Conservation (phyloP, 2,113 vertebrate genomes). For the Pterocles burchelli region DNA sequence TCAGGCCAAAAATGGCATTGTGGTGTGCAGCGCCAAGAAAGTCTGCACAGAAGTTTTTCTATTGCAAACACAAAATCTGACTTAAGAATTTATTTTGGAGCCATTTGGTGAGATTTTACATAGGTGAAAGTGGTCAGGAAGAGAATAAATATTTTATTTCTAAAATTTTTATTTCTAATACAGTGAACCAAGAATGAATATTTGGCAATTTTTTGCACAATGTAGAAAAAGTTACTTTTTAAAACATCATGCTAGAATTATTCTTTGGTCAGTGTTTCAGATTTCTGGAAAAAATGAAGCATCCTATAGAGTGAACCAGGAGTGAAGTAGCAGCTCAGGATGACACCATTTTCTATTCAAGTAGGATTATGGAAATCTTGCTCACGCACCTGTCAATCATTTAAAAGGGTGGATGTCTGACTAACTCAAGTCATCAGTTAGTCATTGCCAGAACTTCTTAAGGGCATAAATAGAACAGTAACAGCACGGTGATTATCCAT, state of each 20-base stretch:
- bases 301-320: neutral
- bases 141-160: neutral
- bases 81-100: neutral
- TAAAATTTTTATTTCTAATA: neutral
- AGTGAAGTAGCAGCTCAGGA: neutral
- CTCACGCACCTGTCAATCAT: conserved; percentile 11
- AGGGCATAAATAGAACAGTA: conserved; percentile 20
- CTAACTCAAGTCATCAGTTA: conserved; percentile 37
- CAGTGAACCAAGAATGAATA: neutral
- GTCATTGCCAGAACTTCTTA: conserved; percentile 23
- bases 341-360: neutral
- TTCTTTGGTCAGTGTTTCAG: neutral
- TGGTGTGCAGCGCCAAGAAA: too few relatives aligned
- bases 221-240: neutral
- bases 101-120: neutral
- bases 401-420: conserved; percentile 34
- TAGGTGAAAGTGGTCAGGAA: neutral
- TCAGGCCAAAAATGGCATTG: neutral
- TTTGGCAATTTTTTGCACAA: neutral
- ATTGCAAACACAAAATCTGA: neutral
- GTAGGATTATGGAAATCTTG: neutral
- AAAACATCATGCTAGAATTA: neutral
- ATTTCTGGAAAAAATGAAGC: neutral
- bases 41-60: neutral
- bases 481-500: neutral